Conservation (phyloP, 2,113 vertebrate genomes). For the Nansenia antarctica region DNA sequence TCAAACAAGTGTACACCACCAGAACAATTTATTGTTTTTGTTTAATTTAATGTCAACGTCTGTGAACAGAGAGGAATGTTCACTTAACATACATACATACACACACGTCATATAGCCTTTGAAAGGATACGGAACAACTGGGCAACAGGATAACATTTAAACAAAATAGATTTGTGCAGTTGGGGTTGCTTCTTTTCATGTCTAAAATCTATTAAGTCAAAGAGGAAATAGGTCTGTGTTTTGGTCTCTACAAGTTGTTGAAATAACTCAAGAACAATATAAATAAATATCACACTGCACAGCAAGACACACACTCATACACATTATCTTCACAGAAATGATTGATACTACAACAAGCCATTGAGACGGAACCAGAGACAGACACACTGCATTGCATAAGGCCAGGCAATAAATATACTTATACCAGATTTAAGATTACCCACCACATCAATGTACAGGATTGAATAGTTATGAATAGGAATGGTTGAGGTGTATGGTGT, state of each 20-base stretch:
- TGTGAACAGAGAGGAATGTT: background rate
- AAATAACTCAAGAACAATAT: conserved; percentile 25
- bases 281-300: conserved; percentile 37
- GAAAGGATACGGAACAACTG: too few species aligned
- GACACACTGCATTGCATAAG: conserved; percentile 34
- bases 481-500: background rate
- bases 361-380: conserved; percentile 15
- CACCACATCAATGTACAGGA: background rate
- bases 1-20: too few species aligned
- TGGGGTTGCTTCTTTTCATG: background rate
- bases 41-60: background rate
- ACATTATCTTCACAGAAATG: conserved; percentile 25
- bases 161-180: background rate
- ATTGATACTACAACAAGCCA: conserved; percentile 9
- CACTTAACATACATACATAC: conserved; percentile 14
- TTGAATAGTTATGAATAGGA: background rate
- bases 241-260: background rate
- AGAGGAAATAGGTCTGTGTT: background rate
- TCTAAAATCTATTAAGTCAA: background rate
- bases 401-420: background rate
- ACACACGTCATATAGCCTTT: conserved; percentile 14
- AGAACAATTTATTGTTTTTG: background rate
- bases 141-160: background rate
- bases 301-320: conserved; percentile 28
- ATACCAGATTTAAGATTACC: background rate